Evolutionary conservation across 2,113 vertebrate genomes (phyloP).

Genomic region (Phalacrocorax aristotelis): DNA sequence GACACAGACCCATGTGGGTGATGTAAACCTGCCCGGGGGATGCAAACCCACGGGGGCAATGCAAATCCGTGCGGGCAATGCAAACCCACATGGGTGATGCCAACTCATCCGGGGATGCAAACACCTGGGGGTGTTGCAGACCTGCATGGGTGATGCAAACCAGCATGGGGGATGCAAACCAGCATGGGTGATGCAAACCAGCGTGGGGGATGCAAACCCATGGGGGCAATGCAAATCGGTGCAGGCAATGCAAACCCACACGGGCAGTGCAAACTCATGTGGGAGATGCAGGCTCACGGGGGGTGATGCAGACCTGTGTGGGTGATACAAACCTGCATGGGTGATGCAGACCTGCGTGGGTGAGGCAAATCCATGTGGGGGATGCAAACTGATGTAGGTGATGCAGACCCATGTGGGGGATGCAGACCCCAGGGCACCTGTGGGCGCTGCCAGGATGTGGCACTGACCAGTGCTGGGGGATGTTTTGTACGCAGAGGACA

Average conservation of each 20-base stretch:
- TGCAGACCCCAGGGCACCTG: background rate
- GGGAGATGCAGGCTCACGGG: no score
- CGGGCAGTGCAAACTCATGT: accelerated
- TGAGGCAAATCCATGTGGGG: no score
- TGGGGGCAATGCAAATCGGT: background rate
- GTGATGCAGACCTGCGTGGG: accelerated
- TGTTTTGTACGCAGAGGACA: background rate
- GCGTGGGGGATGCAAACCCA: background rate
- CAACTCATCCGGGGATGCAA: no score
- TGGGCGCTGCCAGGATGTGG: background rate
- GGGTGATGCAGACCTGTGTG: accelerated
- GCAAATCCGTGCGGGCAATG: no score
- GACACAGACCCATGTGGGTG: no score
- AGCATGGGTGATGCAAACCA: background rate
- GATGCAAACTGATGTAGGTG: background rate
- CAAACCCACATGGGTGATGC: no score
- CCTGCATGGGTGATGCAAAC: accelerated
- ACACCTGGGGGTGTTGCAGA: background rate
- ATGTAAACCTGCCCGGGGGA: no score
- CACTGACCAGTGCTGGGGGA: background rate
- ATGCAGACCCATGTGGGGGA: background rate
- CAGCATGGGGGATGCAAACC: accelerated
- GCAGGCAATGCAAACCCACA: accelerated
- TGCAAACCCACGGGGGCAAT: no score
- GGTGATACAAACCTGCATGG: background rate